Base-by-base conservation (phyloP, 1,140 invertebrate genomes). In the Daktulosphaira vitifoliae region DNA sequence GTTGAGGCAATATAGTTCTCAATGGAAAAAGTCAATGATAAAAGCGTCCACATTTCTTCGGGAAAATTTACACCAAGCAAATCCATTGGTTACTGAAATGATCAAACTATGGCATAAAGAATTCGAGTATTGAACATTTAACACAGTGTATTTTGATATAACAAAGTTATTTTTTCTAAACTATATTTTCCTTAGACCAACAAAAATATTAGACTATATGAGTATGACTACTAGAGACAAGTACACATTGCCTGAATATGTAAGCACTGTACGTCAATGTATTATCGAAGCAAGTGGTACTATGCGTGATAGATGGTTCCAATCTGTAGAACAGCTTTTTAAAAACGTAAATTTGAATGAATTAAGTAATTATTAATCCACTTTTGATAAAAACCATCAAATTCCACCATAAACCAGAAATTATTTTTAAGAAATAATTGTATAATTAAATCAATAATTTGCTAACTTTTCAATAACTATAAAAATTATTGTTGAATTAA, bases 31-130 rank as follows among this genome's bases (percentile, higher is more conserved):
- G 2, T 44, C 54, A 3, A 62, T 62, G 39, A 9, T 15, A 7
- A 38, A 39, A n/a, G 23, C 54, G 8, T 9, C 39, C 3, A 29
- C 13, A 4, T 62, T 62, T 13, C 54, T 62, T 16, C 39, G 54
- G 18, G 54, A 62, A 26, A 62, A 62, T 5, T 62, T 62, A 15
- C 54, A 62, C 6, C 54, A 62, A 29, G 54, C 54, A 1, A 62
- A 62, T 13, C 54, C 54, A 26, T 29, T 62, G 15, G 42, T 62
- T n/a, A n/a, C 39, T 15, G 54, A 62, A 46, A 62, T 62, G 54
- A 46, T 62, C 23, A 62, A 62, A 29, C 44, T 46, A 29, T 62
- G 54, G 54, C 54, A 62, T 11, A 62, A 11, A 8, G 25, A 48
- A 44, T 62, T 46, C 5, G 54, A 62, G 54, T 62, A 62, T 1